These are phyloP conservation scores for Aphyosemion australe DNA, from an alignment of 2,113 vertebrate genomes.

Conservation along the genomic window DNA sequence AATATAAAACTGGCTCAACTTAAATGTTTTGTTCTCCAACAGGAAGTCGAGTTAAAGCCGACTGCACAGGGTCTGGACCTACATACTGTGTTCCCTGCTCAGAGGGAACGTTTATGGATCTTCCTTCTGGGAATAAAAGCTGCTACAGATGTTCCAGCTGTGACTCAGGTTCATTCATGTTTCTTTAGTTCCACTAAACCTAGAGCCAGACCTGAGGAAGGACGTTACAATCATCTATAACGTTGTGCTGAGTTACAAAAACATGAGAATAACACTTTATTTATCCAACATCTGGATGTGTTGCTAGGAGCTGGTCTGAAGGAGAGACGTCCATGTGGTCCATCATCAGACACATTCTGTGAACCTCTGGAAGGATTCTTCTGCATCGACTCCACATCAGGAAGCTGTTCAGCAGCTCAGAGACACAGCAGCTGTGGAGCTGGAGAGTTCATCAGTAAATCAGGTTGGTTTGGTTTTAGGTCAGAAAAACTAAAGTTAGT, in stretches of 20 bases:
- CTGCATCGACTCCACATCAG: not conserved
- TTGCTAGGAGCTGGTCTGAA: conserved; percentile 4
- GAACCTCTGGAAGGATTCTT: conserved; percentile 33
- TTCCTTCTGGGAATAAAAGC: not conserved
- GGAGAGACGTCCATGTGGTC: not conserved
- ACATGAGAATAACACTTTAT: no score
- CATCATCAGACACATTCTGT: conserved; percentile 14
- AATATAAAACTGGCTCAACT: no score
- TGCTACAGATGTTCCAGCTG: conserved; percentile 6
- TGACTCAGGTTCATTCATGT: not conserved
- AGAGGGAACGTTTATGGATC: not conserved
- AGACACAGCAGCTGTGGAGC: conserved; percentile 4
- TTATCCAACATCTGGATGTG: fast-evolving
- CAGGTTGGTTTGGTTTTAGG: conserved; percentile 5
- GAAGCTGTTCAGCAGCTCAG: not conserved
- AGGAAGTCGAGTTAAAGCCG: conserved; percentile 14
- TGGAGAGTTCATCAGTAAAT: conserved; percentile 6
- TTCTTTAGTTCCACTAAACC: no score
- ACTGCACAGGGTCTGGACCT: not conserved
- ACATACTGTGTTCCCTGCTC: conserved; percentile 16
- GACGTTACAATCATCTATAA: no score
- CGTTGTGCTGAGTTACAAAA: not conserved
- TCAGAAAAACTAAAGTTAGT: no score
- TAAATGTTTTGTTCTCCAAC: not conserved
- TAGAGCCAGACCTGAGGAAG: no score